Evolutionary conservation across 2,113 vertebrate species (phyloP), one percentile per base, ranked within the genome.

Genomic region (Penelope pileata): DNA sequence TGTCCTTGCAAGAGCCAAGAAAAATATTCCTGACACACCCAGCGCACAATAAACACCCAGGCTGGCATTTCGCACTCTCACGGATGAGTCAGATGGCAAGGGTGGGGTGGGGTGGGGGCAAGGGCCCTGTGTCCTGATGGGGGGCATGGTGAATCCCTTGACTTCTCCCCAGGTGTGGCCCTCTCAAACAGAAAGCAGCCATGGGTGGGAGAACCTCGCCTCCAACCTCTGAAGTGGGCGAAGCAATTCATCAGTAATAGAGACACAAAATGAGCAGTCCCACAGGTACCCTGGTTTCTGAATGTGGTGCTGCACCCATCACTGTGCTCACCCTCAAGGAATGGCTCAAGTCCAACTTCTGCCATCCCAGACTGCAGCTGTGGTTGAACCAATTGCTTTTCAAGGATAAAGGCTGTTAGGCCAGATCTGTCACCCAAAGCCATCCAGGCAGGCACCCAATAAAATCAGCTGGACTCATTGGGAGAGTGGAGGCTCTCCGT

Each of bases 291-390:
- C 36, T n/a, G 24, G 8, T n/a, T 24, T 67, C 73, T 83, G 63
- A 43, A 30, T 0, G 1, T 24, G 32, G 26, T 1, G 3, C 19
- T 1, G 0, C 64, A 36, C 51, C 53, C 18, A 19, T 40, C 0
- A 1, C 18, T 58, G 63, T 30, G 4, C 34, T 17, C 63, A 30
- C 13, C 32, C 50, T 89, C 2, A 1, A 70, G 45, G 22, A 80
- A 50, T n/a, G 54, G 29, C 18, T 88, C 42, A 54, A 34, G 64
- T 42, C 16, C 48, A 72, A 38, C 29, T 47, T 23, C 48, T 83
- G 21, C 30, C 5, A 2, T 54, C 58, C 48, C 40, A n/a, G 4
- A 0, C 2, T 16, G 24, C 32, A 83, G 8, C 13, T 5, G 0
- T 50, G 21, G 32, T 16, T 72, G 59, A 59, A 59, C 29, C 30